These are phyloP conservation scores for Arenicola marina DNA, from an alignment of 2,888 invertebrate species.

Conservation along the genomic window DNA sequence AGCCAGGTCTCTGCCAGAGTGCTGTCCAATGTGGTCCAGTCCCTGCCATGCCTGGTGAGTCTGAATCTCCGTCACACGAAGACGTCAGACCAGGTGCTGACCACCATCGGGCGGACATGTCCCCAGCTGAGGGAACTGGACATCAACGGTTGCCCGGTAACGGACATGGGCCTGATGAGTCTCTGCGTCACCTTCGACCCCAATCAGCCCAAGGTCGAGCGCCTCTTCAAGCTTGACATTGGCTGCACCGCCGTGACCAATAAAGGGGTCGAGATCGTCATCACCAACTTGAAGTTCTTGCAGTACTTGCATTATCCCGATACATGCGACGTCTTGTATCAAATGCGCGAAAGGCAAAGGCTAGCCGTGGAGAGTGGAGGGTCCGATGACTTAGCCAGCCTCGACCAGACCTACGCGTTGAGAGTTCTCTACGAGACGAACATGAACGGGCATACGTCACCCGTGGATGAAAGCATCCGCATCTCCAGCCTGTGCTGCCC, in stretches of 20 bases:
- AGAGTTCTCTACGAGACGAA: not conserved
- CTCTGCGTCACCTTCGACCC: constrained; percentile 21
- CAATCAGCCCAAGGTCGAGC: constrained; percentile 15
- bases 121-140: constrained; percentile 23
- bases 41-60: constrained; percentile 28
- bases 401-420: not conserved
- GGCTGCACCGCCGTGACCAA: constrained; percentile 9
- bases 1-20: constrained; percentile 30
- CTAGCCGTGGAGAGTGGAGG: too few species aligned
- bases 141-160: constrained; percentile 30
- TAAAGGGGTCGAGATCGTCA: constrained; percentile 7
- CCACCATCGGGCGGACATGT: constrained; percentile 25
- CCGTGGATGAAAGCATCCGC: not conserved
- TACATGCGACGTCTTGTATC: constrained; percentile 17
- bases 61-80: constrained; percentile 38
- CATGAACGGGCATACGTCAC: too few species aligned
- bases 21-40: constrained; percentile 30
- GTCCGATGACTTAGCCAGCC: too few species aligned
- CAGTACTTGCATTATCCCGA: constrained; percentile 12
- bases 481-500: constrained; percentile 21
- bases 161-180: constrained; percentile 28
- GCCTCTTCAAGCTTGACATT: constrained; percentile 17
- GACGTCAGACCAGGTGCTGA: constrained; percentile 38
- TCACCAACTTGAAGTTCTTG: not conserved
- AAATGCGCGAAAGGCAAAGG: not conserved